Conservation (phyloP, 2,797 vertebrate genomes). For the Spinibarbus caldwelli region DNA sequence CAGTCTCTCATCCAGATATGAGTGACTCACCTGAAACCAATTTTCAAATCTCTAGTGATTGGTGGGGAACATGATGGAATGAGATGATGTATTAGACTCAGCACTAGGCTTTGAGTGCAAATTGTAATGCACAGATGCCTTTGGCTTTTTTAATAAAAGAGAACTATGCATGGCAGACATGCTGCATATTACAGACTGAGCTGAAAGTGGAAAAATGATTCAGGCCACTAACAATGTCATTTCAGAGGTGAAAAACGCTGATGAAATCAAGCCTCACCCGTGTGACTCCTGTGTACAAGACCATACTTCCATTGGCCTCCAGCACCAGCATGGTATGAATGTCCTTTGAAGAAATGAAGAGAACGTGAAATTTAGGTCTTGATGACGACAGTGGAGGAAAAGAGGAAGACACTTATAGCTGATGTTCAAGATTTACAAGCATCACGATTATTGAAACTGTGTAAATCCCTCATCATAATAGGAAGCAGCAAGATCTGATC, state of each 20-base stretch:
- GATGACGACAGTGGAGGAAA: background rate
- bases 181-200: background rate
- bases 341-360: conserved; percentile 73
- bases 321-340: conserved; percentile 90
- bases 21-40: conserved; percentile 40
- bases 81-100: conserved; percentile 13
- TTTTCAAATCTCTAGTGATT: conserved; percentile 47
- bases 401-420: background rate
- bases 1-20: conserved; percentile 17
- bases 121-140: conserved; percentile 29
- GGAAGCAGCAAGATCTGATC: background rate
- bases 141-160: conserved; percentile 42
- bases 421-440: background rate
- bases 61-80: conserved; percentile 34
- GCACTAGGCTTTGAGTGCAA: background rate
- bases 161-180: background rate
- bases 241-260: background rate
- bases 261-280: conserved; percentile 75
- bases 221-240: conserved; percentile 8
- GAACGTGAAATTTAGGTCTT: background rate
- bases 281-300: conserved; percentile 92
- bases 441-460: background rate
- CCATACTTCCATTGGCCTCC: conserved; percentile 90
- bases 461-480: background rate
- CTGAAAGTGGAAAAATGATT: conserved; percentile 8